Evolutionary conservation across 2,113 vertebrate species (phyloP), one percentile per base, ranked within the genome.

Genomic region (Sinocyclocheilus anophthalmus): DNA sequence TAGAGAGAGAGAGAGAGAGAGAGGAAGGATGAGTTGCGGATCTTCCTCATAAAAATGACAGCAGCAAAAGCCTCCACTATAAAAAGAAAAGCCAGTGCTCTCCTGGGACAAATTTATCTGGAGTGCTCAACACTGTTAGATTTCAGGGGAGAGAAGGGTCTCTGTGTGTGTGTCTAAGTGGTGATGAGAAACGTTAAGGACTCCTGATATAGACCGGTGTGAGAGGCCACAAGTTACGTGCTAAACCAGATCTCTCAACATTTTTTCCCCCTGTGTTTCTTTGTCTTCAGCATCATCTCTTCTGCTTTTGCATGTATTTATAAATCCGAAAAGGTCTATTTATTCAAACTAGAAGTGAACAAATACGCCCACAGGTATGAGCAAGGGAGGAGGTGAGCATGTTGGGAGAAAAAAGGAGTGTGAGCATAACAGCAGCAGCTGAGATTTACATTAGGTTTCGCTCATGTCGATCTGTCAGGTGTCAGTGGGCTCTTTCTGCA

Each of bases 41-140:
- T 89, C 53, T 83, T 78, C 85, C 67, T 73, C 33, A 42, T 69
- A 87, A 84, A 92, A 90, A 90, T 88, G 90, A 91, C 91, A 89
- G 88, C 83, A 87, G 82, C 89, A 87, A 90, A 90, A 90, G 87
- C 90, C 80, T 48, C 16, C 83, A 77, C 87, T 87, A 88, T 91
- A 81, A 90, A 89, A 85, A 81, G 86, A 55, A 81, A 81, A 86
- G 22, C 77, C 50, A 75, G 81, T 78, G 88, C 88, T 90, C 89
- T 89, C 91, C 83, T 84, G 85, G 75, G 78, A 88, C 85, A 88
- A 86, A 88, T 92, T 91, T 69, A 91, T 93, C 88, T 84, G 59
- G 37, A 61, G 73, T 72, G 65, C 69, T 76, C 85, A 76, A 70
- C 39, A 26, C 72, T 69, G 13, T 70, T 33, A 84, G 37, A 59